phyloP scores from a whole-genome alignment of 2,113 vertebrate species.

The Thalassarche chlororhynchos region DNA sequence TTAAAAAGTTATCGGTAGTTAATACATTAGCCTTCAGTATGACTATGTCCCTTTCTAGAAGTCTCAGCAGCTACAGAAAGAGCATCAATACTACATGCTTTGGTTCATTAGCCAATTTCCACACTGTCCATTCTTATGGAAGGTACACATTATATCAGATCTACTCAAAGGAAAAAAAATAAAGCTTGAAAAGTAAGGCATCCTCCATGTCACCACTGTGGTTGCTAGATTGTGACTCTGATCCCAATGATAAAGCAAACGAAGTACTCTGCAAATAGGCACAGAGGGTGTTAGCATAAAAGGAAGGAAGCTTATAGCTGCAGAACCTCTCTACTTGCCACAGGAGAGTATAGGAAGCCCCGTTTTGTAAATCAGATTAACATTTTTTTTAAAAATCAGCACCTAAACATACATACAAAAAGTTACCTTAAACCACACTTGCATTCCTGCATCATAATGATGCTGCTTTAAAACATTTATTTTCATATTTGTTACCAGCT shows the following conservation, averaged over 20 bases:
- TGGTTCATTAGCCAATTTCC: background rate
- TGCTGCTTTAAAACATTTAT: background rate
- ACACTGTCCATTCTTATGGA: background rate
- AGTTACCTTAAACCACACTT: background rate
- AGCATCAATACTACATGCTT: background rate
- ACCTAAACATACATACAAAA: background rate
- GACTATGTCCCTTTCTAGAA: background rate
- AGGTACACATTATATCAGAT: background rate
- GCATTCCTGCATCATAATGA: background rate
- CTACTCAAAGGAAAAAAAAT: background rate
- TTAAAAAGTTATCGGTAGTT: constrained; percentile 65
- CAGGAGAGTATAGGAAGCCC: background rate
- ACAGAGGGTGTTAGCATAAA: background rate
- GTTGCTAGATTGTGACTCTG: background rate
- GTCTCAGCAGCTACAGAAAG: background rate
- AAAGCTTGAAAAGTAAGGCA: background rate
- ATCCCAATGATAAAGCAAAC: background rate
- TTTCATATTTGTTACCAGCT: background rate
- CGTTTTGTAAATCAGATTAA: background rate
- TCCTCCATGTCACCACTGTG: background rate
- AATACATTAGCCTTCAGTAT: background rate
- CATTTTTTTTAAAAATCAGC: background rate
- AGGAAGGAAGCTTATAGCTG: background rate
- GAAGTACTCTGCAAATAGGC: background rate
- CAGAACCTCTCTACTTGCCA: background rate